Evolutionary conservation across 2,113 vertebrate species (phyloP), one percentile per base, ranked within the genome.

Genomic region (Callipepla squamata): DNA sequence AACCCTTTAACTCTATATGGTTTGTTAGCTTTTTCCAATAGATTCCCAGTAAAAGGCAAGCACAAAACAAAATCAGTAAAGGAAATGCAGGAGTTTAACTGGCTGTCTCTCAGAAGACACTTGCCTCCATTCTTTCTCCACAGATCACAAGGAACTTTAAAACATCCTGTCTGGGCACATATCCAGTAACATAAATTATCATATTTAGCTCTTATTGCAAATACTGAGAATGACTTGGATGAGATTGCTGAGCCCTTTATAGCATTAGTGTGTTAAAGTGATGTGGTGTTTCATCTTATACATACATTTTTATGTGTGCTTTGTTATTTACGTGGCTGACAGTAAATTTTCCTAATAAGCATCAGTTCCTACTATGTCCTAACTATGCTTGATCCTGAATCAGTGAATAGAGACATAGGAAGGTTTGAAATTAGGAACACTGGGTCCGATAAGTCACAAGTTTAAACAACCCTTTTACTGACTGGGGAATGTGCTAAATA

Each of bases 311-410:
- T 51, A 85, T 83, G 67, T 58, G 73, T 69, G 25, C 34, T 34
- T 61, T 36, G 36, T 77, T 81, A 87, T 91, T 85, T 85, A 65
- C 6, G 3, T 30, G 85, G 45, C 58, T 3, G 53, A 25, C 67
- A 77, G 82, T 94, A 94, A 79, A 87, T 91, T 90, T 47, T 88
- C 77, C 40, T 58, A 32, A n/a, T 53, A 67, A 0, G 0, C 51
- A 44, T 34, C 17, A 0, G 1, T 42, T 86, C 70, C 83, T 23
- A 28, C 0, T 8, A 79, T 42, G 22, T 13, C n/a, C 92, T 93
- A 80, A 86, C 87, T 94, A 68, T 88, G 47, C 30, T 92, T 73
- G 63, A 85, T 94, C 84, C 72, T 67, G 47, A 73, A 83, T 9
- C 8, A 68, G 65, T 48, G 26, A 44, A 89, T 13, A 36, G 45